phyloP scores from a whole-genome alignment of 2,888 invertebrate genomes.

The Conchocele bisecta region DNA sequence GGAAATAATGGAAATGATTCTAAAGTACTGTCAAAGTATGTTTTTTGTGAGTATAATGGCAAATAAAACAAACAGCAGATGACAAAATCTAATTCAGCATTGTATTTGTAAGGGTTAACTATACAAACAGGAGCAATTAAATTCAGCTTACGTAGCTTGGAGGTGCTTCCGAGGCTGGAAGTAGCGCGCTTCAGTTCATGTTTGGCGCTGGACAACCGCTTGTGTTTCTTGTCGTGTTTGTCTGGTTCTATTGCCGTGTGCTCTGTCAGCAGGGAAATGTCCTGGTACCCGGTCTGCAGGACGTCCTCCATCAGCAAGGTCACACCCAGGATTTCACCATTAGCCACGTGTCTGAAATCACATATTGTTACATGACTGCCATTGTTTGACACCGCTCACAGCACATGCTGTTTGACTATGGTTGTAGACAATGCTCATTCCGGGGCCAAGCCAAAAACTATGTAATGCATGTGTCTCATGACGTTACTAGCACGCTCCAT shows the following conservation, averaged over 20 bases:
- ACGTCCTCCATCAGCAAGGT: constrained; percentile 81
- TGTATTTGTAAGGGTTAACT: not conserved
- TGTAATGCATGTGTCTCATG: too few relatives aligned
- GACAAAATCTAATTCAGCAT: too few relatives aligned
- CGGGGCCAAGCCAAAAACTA: too few relatives aligned
- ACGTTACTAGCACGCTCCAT: too few relatives aligned
- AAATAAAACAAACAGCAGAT: too few relatives aligned
- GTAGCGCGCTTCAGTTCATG: constrained; percentile 42
- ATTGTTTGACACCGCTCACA: too few relatives aligned
- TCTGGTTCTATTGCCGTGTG: constrained; percentile 47
- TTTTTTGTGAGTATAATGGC: too few relatives aligned
- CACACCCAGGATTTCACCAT: constrained; percentile 82
- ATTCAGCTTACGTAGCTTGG: constrained; percentile 45
- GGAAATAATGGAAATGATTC: too few relatives aligned
- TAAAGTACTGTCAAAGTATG: too few relatives aligned
- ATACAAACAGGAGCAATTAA: not conserved
- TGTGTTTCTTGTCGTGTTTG: constrained; percentile 49
- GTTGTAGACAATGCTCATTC: too few relatives aligned
- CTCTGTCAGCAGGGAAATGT: constrained; percentile 65
- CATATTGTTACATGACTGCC: too few relatives aligned
- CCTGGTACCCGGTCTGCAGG: constrained; percentile 75
- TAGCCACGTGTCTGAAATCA: constrained; percentile 78
- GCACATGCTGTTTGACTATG: too few relatives aligned
- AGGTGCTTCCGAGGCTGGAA: constrained; percentile 32
- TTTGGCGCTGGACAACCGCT: constrained; percentile 30